Conservation (phyloP, 2,888 invertebrate species). For the Myathropa florea region DNA sequence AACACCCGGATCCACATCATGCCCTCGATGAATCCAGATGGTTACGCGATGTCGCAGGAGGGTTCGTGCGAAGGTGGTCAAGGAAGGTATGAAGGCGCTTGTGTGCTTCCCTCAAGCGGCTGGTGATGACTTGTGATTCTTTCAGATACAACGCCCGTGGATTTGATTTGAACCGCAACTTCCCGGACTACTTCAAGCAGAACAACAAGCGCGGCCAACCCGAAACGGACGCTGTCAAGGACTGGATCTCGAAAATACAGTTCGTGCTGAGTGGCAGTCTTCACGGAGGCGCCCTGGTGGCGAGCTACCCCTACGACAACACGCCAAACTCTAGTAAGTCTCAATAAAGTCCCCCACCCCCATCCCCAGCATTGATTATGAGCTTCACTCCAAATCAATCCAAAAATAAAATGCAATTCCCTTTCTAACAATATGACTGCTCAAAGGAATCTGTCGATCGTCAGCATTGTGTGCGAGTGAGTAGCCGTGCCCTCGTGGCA, state of each 20-base stretch:
- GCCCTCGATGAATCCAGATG: slow-evolving; percentile 99
- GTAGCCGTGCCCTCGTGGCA: slow-evolving; percentile 73
- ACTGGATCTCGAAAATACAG: slow-evolving; percentile 95
- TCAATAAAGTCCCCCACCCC: slow-evolving; percentile 39
- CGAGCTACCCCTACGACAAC: slow-evolving; percentile 98
- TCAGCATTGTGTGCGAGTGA: slow-evolving; percentile 88
- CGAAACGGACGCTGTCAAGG: slow-evolving; percentile 96
- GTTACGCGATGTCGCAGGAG: slow-evolving; percentile 95
- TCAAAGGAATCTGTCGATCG: slow-evolving; percentile 88
- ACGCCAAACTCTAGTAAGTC: slow-evolving; percentile 95
- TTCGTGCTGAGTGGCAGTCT: slow-evolving; percentile 96
- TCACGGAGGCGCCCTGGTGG: slow-evolving; percentile 95
- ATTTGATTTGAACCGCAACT: slow-evolving; percentile 96
- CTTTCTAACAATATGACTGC: slow-evolving; percentile 80
- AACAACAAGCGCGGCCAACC: slow-evolving; percentile 94
- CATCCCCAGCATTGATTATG: background rate
- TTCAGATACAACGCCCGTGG: slow-evolving; percentile 91
- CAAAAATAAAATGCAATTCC: slow-evolving; percentile 60
- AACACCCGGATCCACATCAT: slow-evolving; percentile 97
- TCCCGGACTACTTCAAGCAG: slow-evolving; percentile 96
- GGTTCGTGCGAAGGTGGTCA: slow-evolving; percentile 93
- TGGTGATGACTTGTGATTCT: background rate
- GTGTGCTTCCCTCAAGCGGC: background rate
- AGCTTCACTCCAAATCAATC: background rate
- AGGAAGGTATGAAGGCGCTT: slow-evolving; percentile 86